Percentiles rank a stretch among this genome's conserved stretches.
Evolutionary conservation across 1,140 invertebrate genomes (phyloP).

Genomic region (Cotesia vestalis): DNA sequence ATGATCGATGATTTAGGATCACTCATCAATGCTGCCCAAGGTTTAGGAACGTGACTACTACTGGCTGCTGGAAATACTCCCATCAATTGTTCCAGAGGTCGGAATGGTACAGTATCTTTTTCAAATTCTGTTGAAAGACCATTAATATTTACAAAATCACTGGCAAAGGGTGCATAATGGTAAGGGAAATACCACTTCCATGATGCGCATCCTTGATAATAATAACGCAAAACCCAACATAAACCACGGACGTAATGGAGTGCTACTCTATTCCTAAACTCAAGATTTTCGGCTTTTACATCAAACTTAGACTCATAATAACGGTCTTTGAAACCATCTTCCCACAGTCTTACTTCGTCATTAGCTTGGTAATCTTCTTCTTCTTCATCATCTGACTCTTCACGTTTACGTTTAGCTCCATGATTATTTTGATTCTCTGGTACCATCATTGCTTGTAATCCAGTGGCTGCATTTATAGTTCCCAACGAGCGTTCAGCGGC

Average conservation of each 20-base stretch:
- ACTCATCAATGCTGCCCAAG: conserved; percentile 95
- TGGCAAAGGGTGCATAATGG: conserved; percentile 99
- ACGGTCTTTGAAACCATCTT: conserved; percentile 96
- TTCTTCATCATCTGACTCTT: conserved; percentile 62
- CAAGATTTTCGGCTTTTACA: conserved; percentile 79
- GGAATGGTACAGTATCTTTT: conserved; percentile 89
- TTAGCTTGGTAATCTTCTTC: conserved; percentile 82
- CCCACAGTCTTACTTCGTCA: conserved; percentile 96
- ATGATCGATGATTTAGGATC: conserved; percentile 94
- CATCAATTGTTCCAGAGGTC: conserved; percentile 98
- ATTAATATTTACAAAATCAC: conserved; percentile 94
- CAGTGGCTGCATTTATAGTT: conserved; percentile 49
- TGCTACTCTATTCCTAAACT: conserved; percentile 86
- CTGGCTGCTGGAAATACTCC: conserved; percentile 98
- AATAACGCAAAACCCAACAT: conserved; percentile 98
- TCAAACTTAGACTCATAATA: conserved; percentile 99
- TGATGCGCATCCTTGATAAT: conserved; percentile 98
- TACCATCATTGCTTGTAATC: conserved; percentile 62
- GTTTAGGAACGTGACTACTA: conserved; percentile 88
- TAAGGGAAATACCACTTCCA: conserved; percentile 99
- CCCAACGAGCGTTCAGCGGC: conserved; percentile 45
- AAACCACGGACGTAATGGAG: conserved; percentile 94
- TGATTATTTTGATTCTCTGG: conserved; percentile 50
- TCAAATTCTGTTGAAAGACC: conserved; percentile 89
- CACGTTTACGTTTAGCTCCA: conserved; percentile 65